Base-by-base conservation (phyloP, 2,888 invertebrate genomes). In the Drymonia ruficornis region DNA sequence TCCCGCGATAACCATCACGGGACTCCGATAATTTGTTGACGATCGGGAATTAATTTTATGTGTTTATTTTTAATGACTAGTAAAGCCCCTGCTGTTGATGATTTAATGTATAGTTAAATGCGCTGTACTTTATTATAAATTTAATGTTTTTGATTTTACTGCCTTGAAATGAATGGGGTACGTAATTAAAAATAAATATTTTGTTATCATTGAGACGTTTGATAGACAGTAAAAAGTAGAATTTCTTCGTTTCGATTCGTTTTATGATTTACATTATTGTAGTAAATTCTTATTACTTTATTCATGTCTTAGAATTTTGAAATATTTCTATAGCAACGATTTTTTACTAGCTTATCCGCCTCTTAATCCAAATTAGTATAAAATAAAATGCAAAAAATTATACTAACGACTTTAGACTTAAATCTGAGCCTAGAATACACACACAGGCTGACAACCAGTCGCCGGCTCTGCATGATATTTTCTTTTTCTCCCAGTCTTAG, bases 1-100 rank as follows among this genome's bases (percentile, higher is more conserved):
- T 86, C 71, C 66, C 61, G 70, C 75, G 86, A 86, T 87, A 87
- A 73, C 64, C 61, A 70, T 72, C 72, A 62, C 67, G 63, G 66
- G 74, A 71, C 74, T 71, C 67, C 77, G 75, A 83, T 83, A 82
- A 85, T 86, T 86, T 86, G 82, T 82, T 80, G 80, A 72, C 67
- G 70, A 80, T 78, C 74, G 74, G 60, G 59, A 72, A 68, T 78
- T 75, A 76, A 80, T 80, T 80, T 82, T 72, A 72, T 69, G 65
- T 72, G 70, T 70, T 70, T 70, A 70, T 70, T 70, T 70, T 70
- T 70, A 70, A 70, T 70, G 70, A 72, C 61, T 69, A 66, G 64
- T 69, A 65, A 70, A 52, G 64, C 64, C 51, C 70, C 70, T 59
- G 61, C 67, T 64, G 70, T 45, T 58, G 62, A 53, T 64, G 59